Conservation (phyloP, 2,113 vertebrate species). For the rabbit (Oryctolagus cuniculus) region DNA sequence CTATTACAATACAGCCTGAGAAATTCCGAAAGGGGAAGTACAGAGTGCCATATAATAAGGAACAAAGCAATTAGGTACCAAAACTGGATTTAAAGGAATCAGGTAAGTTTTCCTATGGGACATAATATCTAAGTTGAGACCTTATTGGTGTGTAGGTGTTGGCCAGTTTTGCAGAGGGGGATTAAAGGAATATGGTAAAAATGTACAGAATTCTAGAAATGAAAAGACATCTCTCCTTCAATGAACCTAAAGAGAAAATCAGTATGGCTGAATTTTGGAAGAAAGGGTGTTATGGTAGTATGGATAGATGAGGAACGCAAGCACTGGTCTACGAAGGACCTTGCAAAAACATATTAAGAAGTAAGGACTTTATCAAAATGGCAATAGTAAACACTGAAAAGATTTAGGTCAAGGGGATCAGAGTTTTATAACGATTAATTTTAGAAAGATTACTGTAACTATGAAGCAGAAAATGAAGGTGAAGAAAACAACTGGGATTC, state of each 20-base stretch:
- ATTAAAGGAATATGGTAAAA: constrained; percentile 20
- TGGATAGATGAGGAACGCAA: background rate
- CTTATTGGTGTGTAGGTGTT: background rate
- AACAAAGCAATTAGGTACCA: background rate
- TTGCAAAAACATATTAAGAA: background rate
- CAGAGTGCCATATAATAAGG: background rate
- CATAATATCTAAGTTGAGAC: background rate
- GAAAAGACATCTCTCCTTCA: constrained; percentile 1
- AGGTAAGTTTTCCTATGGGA: background rate
- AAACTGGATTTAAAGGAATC: background rate
- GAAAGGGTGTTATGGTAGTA: background rate
- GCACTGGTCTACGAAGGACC: background rate
- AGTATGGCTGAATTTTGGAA: background rate
- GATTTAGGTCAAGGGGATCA: background rate
- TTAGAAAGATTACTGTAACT: constrained; percentile 43
- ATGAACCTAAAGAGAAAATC: background rate
- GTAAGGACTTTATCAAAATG: background rate
- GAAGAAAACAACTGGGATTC: background rate
- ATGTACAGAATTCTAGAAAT: background rate
- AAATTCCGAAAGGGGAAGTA: background rate
- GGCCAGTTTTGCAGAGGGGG: background rate
- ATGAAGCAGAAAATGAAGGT: background rate
- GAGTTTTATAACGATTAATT: background rate
- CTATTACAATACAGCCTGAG: background rate
- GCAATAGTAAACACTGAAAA: constrained; percentile 3